A percentile compares a stretch with the other conserved stretches of the same genome.
Evolutionary conservation across 2,888 invertebrate species (phyloP).

Genomic region (Ypsolopha sequella): DNA sequence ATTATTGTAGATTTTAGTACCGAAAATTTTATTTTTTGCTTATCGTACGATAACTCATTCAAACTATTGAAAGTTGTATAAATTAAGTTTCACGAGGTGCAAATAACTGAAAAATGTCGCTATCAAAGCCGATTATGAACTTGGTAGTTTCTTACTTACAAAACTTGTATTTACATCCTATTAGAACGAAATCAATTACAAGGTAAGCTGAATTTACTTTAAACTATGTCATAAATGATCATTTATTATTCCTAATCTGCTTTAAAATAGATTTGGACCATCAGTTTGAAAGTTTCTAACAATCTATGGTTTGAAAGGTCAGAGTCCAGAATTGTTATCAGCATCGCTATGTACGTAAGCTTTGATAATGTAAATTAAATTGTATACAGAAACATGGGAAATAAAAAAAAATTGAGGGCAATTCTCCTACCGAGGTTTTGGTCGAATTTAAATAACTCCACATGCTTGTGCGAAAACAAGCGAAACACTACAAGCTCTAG

Average conservation of each 20-base stretch:
- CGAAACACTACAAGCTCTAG: too few species aligned
- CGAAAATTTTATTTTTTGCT: too few species aligned
- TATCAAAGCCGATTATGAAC: constrained; percentile 80
- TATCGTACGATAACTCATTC: too few species aligned
- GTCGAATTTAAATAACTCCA: too few species aligned
- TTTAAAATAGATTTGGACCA: neutral
- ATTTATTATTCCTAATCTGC: neutral
- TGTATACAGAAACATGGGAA: too few species aligned
- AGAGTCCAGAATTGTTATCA: neutral
- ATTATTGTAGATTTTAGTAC: too few species aligned
- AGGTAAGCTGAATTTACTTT: constrained; percentile 68
- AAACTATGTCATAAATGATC: neutral
- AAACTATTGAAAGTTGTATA: too few species aligned
- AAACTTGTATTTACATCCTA: constrained; percentile 80
- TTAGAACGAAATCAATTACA: constrained; percentile 83
- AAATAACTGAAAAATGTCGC: constrained; percentile 65
- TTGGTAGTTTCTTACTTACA: constrained; percentile 79
- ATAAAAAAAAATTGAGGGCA: too few species aligned
- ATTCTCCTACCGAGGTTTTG: too few species aligned
- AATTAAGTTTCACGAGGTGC: too few species aligned
- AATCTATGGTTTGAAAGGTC: neutral
- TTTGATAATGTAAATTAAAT: neutral
- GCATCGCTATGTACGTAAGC: neutral
- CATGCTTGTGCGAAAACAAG: too few species aligned
- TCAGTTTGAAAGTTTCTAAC: neutral